These are phyloP conservation scores for Zygogramma bicolorata DNA, from an alignment of 2,888 invertebrate genomes.

Conservation along the genomic window DNA sequence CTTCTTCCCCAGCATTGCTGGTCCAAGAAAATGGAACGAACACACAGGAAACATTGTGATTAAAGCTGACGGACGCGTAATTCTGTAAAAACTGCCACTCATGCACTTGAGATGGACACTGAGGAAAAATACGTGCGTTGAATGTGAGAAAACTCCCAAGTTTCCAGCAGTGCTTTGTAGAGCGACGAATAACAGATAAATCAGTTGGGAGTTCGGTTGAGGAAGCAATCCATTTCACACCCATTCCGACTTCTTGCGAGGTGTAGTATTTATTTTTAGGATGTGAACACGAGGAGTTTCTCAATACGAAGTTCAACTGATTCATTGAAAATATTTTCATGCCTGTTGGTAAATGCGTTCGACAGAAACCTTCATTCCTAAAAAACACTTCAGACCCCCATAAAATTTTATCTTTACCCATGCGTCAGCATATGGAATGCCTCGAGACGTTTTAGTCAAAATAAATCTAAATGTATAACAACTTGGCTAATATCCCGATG, in stretches of 20 bases:
- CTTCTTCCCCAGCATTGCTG: no score
- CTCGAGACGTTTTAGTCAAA: no score
- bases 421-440: no score
- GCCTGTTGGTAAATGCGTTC: no score
- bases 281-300: background rate
- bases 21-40: background rate
- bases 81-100: constrained; percentile 25
- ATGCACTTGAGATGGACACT: constrained; percentile 21
- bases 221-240: background rate
- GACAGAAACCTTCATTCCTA: no score
- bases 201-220: background rate
- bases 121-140: constrained; percentile 23
- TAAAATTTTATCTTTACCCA: no score
- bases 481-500: no score
- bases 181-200: background rate
- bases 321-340: no score
- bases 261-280: background rate
- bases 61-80: constrained; percentile 24
- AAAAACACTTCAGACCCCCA: no score
- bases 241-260: background rate
- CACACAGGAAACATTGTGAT: constrained; percentile 18
- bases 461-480: no score
- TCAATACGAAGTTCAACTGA: background rate
- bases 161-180: background rate
- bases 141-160: background rate